Evolutionary conservation across 23 tunicate genomes (phyloP).

Genomic region (Oikopleura albicans): DNA sequence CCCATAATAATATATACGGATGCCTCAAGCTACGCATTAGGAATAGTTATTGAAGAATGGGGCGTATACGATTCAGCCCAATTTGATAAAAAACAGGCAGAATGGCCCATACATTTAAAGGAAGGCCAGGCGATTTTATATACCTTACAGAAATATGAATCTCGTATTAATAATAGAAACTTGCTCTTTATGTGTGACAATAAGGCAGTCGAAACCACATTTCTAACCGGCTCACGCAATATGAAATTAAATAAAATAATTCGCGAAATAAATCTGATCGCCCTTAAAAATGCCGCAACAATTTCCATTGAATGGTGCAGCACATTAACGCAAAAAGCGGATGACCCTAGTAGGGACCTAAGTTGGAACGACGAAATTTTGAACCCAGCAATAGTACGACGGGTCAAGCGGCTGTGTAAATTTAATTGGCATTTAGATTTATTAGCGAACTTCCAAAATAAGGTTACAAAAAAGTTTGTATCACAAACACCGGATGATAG

Average conservation of each 20-base stretch:
- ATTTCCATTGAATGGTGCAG: neutral
- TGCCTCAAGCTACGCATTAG: neutral
- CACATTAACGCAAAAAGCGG: neutral
- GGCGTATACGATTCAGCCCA: too few relatives aligned
- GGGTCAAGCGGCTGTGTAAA: neutral
- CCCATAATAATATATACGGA: neutral
- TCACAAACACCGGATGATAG: neutral
- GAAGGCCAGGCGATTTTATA: neutral
- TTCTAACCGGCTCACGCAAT: neutral
- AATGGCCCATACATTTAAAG: neutral
- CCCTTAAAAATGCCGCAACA: neutral
- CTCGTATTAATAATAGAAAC: neutral
- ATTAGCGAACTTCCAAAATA: neutral
- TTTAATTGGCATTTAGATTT: neutral
- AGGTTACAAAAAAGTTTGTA: neutral
- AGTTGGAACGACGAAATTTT: neutral
- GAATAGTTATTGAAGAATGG: neutral
- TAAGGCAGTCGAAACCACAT: neutral
- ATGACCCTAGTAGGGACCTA: neutral
- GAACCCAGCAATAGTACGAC: neutral
- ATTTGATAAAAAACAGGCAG: neutral
- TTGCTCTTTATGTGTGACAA: neutral
- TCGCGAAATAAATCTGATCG: neutral
- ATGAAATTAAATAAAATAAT: neutral
- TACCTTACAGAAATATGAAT: neutral